Base-by-base conservation (phyloP, 2,888 invertebrate genomes). In the Apotomis turbidana region DNA sequence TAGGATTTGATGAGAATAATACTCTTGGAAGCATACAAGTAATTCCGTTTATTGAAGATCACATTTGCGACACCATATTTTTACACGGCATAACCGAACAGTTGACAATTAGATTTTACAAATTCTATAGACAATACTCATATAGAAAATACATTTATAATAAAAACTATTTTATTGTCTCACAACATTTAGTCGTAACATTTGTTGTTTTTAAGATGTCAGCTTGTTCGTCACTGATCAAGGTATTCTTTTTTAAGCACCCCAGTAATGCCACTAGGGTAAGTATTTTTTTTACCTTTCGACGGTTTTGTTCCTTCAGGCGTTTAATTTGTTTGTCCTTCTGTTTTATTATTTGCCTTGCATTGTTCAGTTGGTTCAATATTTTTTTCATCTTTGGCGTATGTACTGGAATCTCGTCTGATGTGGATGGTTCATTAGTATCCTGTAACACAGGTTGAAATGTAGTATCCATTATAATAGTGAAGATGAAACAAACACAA, bases 191-290 rank as follows among this genome's bases (percentile, higher is more conserved):
- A 27, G 27, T 27, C 1, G 27, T 27, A 27, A 27, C 27, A 27
- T 27, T 27, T 27, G 27, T 27, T 27, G 41, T 41, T 41, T 41
- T 6, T 41, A 41, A 41, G 41, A 6, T 41, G 41, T 6, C 5
- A 66, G 57, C 57, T 55, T 52, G 51, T 52, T 52, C 51, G n/a
- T 52, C 51, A 52, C 51, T 52, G n/a, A 52, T 52, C 10, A 52
- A 52, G 51, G 51, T n/a, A n/a, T 52, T 52, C n/a, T 52, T 52
- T 52, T 52, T 52, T n/a, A 52, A 52, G 51, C 9, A 5, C 12
- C 12, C n/a, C 51, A 52, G n/a, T 52, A 52, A 52, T n/a, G 51
- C n/a, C 51, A 52, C n/a, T 52, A 52, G n/a, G 51, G 4, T 52
- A 52, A 52, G 51, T 52, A 52, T 52, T 52, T 52, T 52, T 52